Evolutionary conservation across 2,797 vertebrate genomes (phyloP).

Genomic region (Buceros bicornis): DNA sequence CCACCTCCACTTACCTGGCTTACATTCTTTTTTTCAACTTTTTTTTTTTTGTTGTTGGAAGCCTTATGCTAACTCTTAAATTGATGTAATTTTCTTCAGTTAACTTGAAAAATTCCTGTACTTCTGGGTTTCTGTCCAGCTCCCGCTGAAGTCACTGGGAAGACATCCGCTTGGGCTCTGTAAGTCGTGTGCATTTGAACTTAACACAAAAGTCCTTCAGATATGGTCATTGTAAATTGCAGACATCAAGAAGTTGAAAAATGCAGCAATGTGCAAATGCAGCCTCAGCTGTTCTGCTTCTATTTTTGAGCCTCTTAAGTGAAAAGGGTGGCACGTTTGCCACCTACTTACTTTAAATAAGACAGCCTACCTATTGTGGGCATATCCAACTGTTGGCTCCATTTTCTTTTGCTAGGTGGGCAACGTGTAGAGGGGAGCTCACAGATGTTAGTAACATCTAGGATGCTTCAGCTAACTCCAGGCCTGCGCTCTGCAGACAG

Average conservation of each 20-base stretch:
- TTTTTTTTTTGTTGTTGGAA: constrained; percentile 17
- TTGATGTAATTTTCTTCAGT: constrained; percentile 44
- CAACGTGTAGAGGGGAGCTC: not conserved
- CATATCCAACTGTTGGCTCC: not conserved
- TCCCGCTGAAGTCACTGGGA: constrained; percentile 1
- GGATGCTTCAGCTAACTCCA: not conserved
- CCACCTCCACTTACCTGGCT: not conserved
- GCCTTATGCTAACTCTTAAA: constrained; percentile 28
- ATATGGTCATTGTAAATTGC: not conserved
- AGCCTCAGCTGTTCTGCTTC: not conserved
- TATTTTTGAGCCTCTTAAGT: not conserved
- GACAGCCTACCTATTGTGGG: not conserved
- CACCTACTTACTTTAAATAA: not conserved
- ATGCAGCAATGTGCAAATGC: not conserved
- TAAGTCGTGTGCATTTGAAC: not conserved
- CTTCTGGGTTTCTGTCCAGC: not conserved
- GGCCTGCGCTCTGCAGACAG: accelerated
- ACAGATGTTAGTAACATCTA: not conserved
- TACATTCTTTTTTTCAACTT: not conserved
- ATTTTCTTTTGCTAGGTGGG: not conserved
- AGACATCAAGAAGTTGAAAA: not conserved
- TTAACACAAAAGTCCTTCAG: not conserved
- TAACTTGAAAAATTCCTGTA: constrained; percentile 50
- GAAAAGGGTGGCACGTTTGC: not conserved
- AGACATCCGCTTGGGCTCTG: not conserved